Conservation (phyloP, 2,113 vertebrate species). For the Chloebia gouldiae region DNA sequence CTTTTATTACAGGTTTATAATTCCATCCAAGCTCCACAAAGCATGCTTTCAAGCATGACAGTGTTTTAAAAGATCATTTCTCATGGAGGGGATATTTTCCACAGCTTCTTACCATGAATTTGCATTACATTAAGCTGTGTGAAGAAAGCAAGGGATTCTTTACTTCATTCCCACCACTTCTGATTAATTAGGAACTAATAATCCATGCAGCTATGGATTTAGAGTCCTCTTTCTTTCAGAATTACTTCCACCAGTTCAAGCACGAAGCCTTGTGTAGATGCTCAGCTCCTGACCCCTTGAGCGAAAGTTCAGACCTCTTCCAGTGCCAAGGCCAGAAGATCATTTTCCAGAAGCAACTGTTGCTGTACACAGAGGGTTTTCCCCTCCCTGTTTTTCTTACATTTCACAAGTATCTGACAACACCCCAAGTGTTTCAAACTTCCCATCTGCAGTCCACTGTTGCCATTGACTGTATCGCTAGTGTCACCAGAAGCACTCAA, state of each 20-base stretch:
- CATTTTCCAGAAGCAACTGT: neutral
- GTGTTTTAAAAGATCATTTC: neutral
- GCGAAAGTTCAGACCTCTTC: neutral
- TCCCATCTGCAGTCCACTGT: neutral
- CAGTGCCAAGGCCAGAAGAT: neutral
- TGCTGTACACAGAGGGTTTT: neutral
- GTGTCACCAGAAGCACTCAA: neutral
- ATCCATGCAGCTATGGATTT: neutral
- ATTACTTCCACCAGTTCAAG: neutral
- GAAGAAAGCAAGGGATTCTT: neutral
- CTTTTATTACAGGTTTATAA: neutral
- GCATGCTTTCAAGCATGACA: neutral
- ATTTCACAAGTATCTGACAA: neutral
- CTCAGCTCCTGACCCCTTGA: neutral
- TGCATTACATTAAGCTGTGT: neutral
- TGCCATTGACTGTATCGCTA: rapidly evolving
- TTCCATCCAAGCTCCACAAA: neutral
- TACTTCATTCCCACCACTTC: neutral
- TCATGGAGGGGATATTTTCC: neutral
- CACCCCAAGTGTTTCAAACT: neutral
- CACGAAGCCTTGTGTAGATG: rapidly evolving
- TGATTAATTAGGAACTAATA: neutral
- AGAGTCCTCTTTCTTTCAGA: neutral
- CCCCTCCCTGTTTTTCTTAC: neutral
- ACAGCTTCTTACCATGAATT: neutral